phyloP scores from a whole-genome alignment of 2,797 vertebrate species.

The Pseudochirops cupreus region DNA sequence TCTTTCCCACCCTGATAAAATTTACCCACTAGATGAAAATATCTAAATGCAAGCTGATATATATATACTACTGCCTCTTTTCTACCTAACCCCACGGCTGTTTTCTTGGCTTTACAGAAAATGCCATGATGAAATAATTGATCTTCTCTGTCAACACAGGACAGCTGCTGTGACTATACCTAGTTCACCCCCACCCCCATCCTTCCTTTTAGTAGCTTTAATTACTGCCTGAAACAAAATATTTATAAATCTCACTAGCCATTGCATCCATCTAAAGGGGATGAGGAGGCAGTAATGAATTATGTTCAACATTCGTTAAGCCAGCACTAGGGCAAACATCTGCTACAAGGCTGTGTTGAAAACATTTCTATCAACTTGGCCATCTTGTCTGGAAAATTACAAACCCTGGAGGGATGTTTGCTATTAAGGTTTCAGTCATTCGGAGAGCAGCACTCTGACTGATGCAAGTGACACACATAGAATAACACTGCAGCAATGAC shows the following conservation, averaged over 20 bases:
- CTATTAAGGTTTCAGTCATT: constrained; percentile 56
- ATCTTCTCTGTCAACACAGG: constrained; percentile 81
- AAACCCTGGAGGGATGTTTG: constrained; percentile 78
- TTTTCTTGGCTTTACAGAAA: constrained; percentile 31
- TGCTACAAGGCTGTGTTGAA: constrained; percentile 85
- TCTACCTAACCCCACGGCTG: constrained; percentile 3
- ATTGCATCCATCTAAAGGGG: constrained; percentile 78
- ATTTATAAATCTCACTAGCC: constrained; percentile 83
- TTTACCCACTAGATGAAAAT: background rate
- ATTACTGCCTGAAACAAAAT: constrained; percentile 85
- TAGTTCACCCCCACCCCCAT: constrained; percentile 46
- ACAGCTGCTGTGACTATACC: constrained; percentile 84
- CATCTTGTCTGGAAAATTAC: constrained; percentile 85
- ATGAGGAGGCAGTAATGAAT: constrained; percentile 83
- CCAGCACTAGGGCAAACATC: constrained; percentile 88
- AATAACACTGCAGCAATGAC: background rate
- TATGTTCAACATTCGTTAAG: constrained; percentile 84
- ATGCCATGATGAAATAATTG: constrained; percentile 76
- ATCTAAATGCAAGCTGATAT: background rate
- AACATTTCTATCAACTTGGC: constrained; percentile 83
- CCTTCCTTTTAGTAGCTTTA: constrained; percentile 82
- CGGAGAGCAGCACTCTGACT: background rate
- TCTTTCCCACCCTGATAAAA: background rate
- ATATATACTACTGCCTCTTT: background rate
- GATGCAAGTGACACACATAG: background rate